These are phyloP conservation scores for Taxidea taxus DNA, from an alignment of 2,113 vertebrate genomes.

Conservation along the genomic window DNA sequence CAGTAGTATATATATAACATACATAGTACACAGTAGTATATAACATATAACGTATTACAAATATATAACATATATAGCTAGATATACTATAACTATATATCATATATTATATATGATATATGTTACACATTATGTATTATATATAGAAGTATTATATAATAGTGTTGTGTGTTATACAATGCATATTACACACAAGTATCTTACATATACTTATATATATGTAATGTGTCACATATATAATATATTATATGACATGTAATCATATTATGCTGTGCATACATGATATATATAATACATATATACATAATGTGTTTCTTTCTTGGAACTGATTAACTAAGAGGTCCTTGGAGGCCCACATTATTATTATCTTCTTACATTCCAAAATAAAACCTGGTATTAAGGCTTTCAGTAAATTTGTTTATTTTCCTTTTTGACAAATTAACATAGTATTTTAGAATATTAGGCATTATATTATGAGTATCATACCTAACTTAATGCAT, in stretches of 20 bases:
- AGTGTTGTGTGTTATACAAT: not conserved
- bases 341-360: rapidly evolving
- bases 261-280: not conserved
- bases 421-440: not conserved
- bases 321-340: not conserved
- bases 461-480: not conserved
- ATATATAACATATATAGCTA: not conserved
- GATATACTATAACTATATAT: not conserved
- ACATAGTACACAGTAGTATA: not conserved
- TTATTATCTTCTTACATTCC: not conserved
- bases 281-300: not conserved
- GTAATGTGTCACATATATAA: not conserved
- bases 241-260: not conserved
- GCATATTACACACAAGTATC: not conserved
- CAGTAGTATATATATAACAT: not conserved
- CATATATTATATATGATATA: not conserved
- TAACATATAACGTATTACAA: not conserved
- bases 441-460: not conserved
- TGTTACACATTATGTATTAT: not conserved
- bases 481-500: not conserved
- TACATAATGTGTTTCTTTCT: not conserved
- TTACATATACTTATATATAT: not conserved
- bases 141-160: not conserved
- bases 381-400: not conserved
- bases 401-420: not conserved